A percentile compares a stretch with the other conserved stretches of the same genome.
These are phyloP conservation scores for Progne subis DNA, from an alignment of 2,113 vertebrate genomes.

Conservation along the genomic window DNA sequence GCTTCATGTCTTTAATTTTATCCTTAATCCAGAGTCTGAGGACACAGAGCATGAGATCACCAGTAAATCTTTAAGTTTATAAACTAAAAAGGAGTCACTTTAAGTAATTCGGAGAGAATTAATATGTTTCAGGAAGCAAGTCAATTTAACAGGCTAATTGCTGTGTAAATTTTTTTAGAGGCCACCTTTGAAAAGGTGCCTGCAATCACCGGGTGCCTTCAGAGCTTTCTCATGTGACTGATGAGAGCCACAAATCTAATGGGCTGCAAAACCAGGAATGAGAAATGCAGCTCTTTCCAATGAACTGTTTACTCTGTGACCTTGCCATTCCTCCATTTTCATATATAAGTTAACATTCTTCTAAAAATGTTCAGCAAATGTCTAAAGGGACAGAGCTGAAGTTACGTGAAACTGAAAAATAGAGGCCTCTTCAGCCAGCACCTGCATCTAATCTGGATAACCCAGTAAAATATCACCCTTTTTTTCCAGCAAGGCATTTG, in stretches of 20 bases:
- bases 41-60: neutral
- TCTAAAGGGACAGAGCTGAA: neutral
- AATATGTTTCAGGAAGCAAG: conserved; percentile 24
- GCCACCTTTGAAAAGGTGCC: conserved; percentile 32
- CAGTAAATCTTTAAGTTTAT: conserved; percentile 46
- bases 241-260: conserved; percentile 33
- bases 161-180: conserved; percentile 6
- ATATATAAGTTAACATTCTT: neutral
- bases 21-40: neutral
- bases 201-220: conserved; percentile 48
- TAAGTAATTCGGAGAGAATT: conserved; percentile 40
- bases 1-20: neutral
- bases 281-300: neutral
- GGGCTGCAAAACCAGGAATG: neutral
- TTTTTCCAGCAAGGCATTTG: neutral
- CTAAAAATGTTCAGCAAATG: neutral
- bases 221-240: neutral
- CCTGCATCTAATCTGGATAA: neutral
- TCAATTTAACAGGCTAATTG: conserved; percentile 45
- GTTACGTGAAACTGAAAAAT: neutral
- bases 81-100: conserved; percentile 20
- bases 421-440: neutral
- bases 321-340: conserved; percentile 15
- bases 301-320: neutral
- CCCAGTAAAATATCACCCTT: neutral